Base-by-base conservation (phyloP, 2,113 vertebrate species). In the Cygnus atratus region DNA sequence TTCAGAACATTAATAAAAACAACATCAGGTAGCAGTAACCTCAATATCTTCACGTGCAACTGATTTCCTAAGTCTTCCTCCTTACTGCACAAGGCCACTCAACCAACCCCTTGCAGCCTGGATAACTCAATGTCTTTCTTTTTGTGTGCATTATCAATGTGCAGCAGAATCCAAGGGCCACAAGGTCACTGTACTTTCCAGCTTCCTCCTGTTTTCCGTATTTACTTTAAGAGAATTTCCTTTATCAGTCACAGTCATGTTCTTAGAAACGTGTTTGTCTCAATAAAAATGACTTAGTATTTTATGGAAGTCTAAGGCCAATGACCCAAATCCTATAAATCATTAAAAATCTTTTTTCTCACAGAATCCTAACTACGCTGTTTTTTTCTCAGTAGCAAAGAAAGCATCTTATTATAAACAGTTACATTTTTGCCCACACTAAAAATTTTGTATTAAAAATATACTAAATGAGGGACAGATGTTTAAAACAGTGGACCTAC, bases 381-480 rank as follows among this genome's bases (percentile, higher is more conserved):
- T 39, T 90, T 86, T 96, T 91, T 91, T 86, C 90, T 90, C 91
- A 91, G 97, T 92, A 97, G 94, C 93, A 93, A 55, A 91, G 78
- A 93, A 62, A 95, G 44, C 61, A 84, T 96, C 92, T 95, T 88
- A 76, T 52, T 91, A 88, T 93, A 98, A 97, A 97, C 94, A 95
- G 87, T 92, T 92, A 91, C 78, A 96, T 96, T 95, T 97, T 84
- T 93, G 84, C 87, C 81, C 88, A 88, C 76, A 74, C 90, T 92
- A 95, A 97, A 97, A 96, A 82, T 84, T 93, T 92, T 91, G 65
- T 65, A 93, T 96, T 97, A 97, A 97, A 98, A 97, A 97, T 95
- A 94, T 3, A 94, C 70, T 92, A 98, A 98, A 98, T 97, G 95
- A 98, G 78, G 96, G 96, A 95, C 97, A 98, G 97, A 98, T 98